A percentile compares a stretch with the other conserved stretches of the same genome.
These are phyloP conservation scores for Heliconius hewitsoni DNA, from an alignment of 1,140 invertebrate species.

Conservation along the genomic window DNA sequence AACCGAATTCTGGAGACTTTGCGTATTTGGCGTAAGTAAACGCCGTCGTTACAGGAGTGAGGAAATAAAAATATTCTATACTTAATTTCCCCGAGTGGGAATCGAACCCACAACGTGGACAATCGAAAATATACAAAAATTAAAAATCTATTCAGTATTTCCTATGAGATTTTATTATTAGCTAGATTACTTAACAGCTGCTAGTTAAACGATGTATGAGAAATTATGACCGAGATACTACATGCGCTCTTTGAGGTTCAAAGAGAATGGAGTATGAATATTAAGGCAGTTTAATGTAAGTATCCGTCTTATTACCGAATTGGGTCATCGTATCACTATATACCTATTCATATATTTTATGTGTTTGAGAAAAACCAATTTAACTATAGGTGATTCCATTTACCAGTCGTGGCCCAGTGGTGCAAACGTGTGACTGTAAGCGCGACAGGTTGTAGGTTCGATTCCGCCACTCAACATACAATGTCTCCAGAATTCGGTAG, in stretches of 20 bases:
- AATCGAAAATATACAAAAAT: neutral
- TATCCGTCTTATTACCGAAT: constrained; percentile 16
- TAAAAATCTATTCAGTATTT: neutral
- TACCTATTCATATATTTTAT: neutral
- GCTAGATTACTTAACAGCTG: neutral
- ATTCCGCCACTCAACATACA: no score
- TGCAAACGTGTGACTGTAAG: no score
- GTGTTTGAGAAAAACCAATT: neutral
- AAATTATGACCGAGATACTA: constrained; percentile 19
- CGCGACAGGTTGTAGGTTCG: no score
- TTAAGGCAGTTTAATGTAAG: constrained; percentile 20
- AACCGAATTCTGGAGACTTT: no score
- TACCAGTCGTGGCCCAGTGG: no score
- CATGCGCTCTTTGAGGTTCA: constrained; percentile 19
- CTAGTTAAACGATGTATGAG: constrained; percentile 6
- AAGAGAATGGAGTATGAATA: constrained; percentile 23
- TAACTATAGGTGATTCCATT: no score
- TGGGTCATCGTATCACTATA: constrained; percentile 10
- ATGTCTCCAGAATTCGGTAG: no score
- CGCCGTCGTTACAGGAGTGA: no score
- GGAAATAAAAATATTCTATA: no score
- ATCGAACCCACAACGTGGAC: no score
- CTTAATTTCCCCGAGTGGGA: no score
- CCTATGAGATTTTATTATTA: neutral
- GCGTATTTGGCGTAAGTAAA: no score